Evolutionary conservation across 2,888 invertebrate species (phyloP).

Genomic region (Ligdia adustata): DNA sequence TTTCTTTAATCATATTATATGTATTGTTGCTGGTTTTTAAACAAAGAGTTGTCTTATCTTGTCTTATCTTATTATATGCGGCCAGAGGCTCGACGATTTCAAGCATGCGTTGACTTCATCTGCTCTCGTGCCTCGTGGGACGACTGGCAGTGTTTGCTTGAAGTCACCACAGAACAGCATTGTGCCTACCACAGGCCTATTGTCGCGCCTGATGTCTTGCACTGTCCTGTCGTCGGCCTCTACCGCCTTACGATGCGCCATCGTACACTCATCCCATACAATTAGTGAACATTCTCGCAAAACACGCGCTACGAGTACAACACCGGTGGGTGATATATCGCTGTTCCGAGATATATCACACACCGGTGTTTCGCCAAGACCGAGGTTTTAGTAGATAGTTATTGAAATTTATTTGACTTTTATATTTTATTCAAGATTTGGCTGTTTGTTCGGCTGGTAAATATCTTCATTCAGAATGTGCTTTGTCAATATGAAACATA

Average conservation of each 20-base stretch:
- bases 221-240: not conserved
- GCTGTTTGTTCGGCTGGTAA: too few relatives aligned
- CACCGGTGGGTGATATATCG: too few relatives aligned
- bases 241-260: not conserved
- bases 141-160: slow-evolving; percentile 27
- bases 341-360: slow-evolving; percentile 10
- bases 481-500: too few relatives aligned
- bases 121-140: slow-evolving; percentile 25
- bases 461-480: too few relatives aligned
- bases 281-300: not conserved
- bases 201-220: not conserved
- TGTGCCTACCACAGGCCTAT: not conserved
- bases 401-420: too few relatives aligned
- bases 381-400: too few relatives aligned
- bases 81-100: slow-evolving; percentile 29
- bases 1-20: too few relatives aligned
- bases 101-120: slow-evolving; percentile 32
- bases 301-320: too few relatives aligned
- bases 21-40: too few relatives aligned
- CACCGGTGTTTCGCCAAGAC: slow-evolving; percentile 3
- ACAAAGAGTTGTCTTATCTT: too few relatives aligned
- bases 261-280: slow-evolving; percentile 2
- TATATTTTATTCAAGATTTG: too few relatives aligned
- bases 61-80: not conserved
- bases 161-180: slow-evolving; percentile 18